Evolutionary conservation across 2,888 invertebrate species (phyloP).

Genomic region (Ophion costatus): DNA sequence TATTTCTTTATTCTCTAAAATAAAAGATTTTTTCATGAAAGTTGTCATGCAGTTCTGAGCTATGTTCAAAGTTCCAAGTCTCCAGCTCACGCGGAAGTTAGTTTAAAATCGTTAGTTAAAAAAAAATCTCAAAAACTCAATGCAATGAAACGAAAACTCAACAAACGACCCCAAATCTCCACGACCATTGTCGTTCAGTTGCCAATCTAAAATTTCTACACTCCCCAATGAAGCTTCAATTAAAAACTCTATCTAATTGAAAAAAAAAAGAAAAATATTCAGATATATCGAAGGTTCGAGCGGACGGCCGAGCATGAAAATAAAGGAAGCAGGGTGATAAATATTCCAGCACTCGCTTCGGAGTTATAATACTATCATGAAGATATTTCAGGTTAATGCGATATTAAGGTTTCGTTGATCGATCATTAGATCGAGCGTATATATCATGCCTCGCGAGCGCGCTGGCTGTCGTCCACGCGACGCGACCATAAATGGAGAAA

Average conservation of each 20-base stretch:
- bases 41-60: no score
- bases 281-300: constrained; percentile 4
- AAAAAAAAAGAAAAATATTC: not conserved
- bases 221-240: not conserved
- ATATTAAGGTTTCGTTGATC: constrained; percentile 59
- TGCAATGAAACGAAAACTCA: no score
- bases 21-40: no score
- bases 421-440: constrained; percentile 59
- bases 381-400: constrained; percentile 42
- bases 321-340: not conserved
- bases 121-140: no score
- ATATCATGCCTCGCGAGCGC: constrained; percentile 30
- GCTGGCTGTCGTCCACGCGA: constrained; percentile 59
- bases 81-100: no score
- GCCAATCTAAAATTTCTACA: no score
- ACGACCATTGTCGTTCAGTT: no score
- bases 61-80: no score
- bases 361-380: not conserved
- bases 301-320: not conserved
- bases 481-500: constrained; percentile 66
- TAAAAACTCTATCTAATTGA: not conserved
- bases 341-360: not conserved
- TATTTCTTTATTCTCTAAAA: no score
- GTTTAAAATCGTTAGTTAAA: no score
- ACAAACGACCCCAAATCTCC: no score